Percentiles rank a stretch among this genome's conserved stretches.
Conservation (phyloP, 1,140 invertebrate genomes). For the Aphaenogaster floridana region DNA sequence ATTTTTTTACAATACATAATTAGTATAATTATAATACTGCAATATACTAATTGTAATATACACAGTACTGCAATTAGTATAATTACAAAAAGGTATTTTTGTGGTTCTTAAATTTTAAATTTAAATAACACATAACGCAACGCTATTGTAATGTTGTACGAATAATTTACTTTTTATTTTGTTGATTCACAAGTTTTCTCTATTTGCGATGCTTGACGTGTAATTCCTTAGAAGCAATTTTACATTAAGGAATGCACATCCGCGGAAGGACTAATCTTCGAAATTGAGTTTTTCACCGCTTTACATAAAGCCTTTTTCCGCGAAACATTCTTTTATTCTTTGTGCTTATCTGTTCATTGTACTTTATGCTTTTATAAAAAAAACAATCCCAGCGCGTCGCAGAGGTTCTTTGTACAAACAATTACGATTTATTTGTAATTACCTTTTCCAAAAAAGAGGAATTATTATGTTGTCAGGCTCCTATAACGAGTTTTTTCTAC, state of each 20-base stretch:
- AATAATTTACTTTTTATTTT: neutral
- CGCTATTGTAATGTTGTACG: neutral
- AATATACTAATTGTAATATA: neutral
- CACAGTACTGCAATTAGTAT: neutral
- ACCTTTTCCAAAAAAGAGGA: neutral
- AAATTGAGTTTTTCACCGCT: constrained; percentile 47
- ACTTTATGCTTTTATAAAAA: constrained; percentile 22
- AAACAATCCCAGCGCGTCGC: neutral
- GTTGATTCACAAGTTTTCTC: neutral
- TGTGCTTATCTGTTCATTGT: constrained; percentile 23
- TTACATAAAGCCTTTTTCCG: constrained; percentile 1
- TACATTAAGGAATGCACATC: constrained; percentile 28
- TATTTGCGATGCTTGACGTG: neutral
- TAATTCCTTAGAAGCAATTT: constrained; percentile 40
- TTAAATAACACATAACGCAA: neutral
- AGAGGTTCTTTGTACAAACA: constrained; percentile 28
- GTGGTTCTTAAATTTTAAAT: neutral
- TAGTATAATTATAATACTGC: neutral
- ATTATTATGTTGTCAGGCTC: neutral
- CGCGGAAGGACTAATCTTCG: constrained; percentile 42
- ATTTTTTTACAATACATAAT: neutral
- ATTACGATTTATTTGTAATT: constrained; percentile 29
- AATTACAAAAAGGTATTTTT: neutral
- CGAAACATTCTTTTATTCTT: constrained; percentile 28
- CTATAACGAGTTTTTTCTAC: neutral